These are phyloP conservation scores for Gnathonemus longibarbis DNA, from an alignment of 2,113 vertebrate species.

Conservation along the genomic window DNA sequence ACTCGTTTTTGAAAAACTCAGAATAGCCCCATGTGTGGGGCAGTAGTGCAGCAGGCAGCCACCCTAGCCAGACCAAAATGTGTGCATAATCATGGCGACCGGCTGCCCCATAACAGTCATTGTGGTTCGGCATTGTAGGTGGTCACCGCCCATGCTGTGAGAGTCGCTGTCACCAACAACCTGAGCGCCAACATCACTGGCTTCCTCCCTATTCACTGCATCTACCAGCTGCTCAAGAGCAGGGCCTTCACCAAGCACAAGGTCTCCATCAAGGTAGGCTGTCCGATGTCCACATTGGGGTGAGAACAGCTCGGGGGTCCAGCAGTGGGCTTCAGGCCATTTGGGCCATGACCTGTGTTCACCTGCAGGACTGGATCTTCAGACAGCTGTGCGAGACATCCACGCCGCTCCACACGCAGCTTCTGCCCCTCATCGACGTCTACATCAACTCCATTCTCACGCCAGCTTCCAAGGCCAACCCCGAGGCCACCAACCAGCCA, in stretches of 20 bases:
- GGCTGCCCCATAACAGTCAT: neutral
- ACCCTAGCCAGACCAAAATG: neutral
- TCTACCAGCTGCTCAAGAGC: conserved; percentile 92
- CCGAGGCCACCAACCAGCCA: conserved; percentile 95
- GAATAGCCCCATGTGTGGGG: neutral
- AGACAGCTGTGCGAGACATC: conserved; percentile 89
- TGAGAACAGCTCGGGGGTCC: neutral
- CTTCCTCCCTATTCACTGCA: conserved; percentile 96
- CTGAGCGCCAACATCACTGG: conserved; percentile 93
- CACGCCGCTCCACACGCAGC: conserved; percentile 87
- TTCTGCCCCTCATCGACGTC: conserved; percentile 89
- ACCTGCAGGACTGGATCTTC: conserved; percentile 90
- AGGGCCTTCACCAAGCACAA: conserved; percentile 98
- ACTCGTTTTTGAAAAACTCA: neutral
- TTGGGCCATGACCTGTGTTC: neutral
- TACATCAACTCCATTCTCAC: conserved; percentile 97
- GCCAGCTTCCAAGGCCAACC: conserved; percentile 93
- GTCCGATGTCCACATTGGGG: neutral
- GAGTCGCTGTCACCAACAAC: conserved; percentile 89
- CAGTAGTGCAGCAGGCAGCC: neutral
- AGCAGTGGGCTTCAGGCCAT: neutral
- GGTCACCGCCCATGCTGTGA: conserved; percentile 91
- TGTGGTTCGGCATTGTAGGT: conserved; percentile 60
- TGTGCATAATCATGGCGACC: neutral
- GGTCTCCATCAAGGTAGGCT: conserved; percentile 91